Evolutionary conservation across 2,113 vertebrate species (phyloP), one percentile per base, ranked within the genome.

Genomic region (Corydoras sp.): DNA sequence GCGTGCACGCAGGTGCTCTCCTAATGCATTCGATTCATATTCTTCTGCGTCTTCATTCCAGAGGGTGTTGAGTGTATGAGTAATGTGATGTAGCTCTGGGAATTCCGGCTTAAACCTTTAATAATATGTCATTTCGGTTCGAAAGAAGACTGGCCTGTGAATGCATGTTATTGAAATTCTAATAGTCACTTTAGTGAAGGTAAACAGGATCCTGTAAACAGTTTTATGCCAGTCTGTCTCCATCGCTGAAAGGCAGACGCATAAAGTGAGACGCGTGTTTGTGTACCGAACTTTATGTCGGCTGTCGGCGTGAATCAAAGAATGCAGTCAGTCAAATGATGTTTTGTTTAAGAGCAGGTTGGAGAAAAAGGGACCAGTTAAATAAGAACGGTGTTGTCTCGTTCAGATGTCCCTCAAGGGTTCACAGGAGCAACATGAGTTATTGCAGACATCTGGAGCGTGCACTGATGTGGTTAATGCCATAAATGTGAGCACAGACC

Each of bases 161-260:
- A 29, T 14, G 56, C 15, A 71, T 49, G 32, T 35, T 30, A 9
- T 10, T 30, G 18, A n/a, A 72, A 56, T 64, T 29, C 3, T 24
- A 58, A 13, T 14, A 14, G 49, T 9, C 2, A 1, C 60, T 14
- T 30, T 7, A 1, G 31, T 14, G 50, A 5, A 55, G 11, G 11
- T 64, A 71, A 64, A 72, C 51, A 72, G 51, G 53, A 51, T 24
- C 51, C 60, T 64, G 15, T 56, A 56, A 63, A 64, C 2, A 3
- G 61, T 49, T 72, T 64, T 48, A 63, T 58, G 62, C 50, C 13
- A 0, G 10, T 8, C 31, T 50, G 35, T 9, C 32, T 69, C 32
- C 11, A 58, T 55, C 55, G 32, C 62, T 29, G 61, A 58, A 64
- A 15, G 32, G 12, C 10, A 55, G 32, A 58, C 32, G n/a, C 53